Conservation (phyloP, 2,113 vertebrate species). For the Brachyistius frenatus region DNA sequence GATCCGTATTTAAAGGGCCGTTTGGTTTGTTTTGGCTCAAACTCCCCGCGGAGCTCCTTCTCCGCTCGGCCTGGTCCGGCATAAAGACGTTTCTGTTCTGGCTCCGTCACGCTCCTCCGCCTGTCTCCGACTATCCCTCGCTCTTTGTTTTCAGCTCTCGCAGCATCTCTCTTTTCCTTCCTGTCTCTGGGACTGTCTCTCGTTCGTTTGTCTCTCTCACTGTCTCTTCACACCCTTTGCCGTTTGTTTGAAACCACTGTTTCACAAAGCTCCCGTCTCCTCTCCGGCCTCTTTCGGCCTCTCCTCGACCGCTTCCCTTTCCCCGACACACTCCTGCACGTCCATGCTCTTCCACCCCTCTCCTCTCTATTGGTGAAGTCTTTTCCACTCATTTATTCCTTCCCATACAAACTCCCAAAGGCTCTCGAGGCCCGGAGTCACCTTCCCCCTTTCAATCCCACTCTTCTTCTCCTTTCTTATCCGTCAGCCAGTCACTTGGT, state of each 20-base stretch:
- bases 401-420: constrained; percentile 10
- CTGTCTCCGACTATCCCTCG: constrained; percentile 48
- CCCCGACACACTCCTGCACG: constrained; percentile 17
- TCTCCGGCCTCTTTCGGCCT: constrained; percentile 3
- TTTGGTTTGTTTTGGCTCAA: neutral
- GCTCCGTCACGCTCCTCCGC: constrained; percentile 46
- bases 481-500: neutral
- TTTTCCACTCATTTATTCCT: constrained; percentile 36
- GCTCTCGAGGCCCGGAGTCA: constrained; percentile 16
- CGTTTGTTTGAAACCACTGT: constrained; percentile 18
- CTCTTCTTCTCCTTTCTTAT: neutral
- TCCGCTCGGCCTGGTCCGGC: constrained; percentile 18
- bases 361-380: neutral
- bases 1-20: neutral
- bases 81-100: constrained; percentile 75
- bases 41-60: constrained; percentile 30
- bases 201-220: neutral
- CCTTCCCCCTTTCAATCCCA: constrained; percentile 2
- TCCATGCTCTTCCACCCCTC: constrained; percentile 29
- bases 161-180: constrained; percentile 32
- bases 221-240: neutral
- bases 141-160: constrained; percentile 33
- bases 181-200: neutral
- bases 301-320: constrained; percentile 4
- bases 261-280: constrained; percentile 17